Conservation (phyloP, 2,888 invertebrate genomes). For the Beris morrisii region DNA sequence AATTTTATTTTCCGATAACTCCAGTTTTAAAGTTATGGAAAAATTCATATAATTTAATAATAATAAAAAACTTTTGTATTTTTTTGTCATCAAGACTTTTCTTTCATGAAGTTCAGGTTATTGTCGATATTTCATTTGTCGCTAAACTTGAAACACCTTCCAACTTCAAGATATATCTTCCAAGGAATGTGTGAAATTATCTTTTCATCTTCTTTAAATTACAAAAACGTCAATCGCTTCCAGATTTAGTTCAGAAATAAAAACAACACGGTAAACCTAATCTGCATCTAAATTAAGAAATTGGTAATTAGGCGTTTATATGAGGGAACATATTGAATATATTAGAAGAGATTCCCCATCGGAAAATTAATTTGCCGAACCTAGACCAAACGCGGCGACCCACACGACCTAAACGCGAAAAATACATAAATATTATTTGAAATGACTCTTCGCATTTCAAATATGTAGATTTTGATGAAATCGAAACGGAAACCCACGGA, state of each 20-base stretch:
- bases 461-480: conserved; percentile 28
- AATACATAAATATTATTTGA: conserved; percentile 29
- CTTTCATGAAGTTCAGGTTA: too few species aligned
- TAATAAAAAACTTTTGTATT: too few species aligned
- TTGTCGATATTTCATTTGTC: too few species aligned
- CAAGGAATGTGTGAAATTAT: conserved; percentile 26
- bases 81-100: too few species aligned
- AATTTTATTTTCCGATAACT: too few species aligned
- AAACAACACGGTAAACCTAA: conserved; percentile 14
- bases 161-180: conserved; percentile 14
- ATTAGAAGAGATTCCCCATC: conserved; percentile 6
- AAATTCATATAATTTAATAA: too few species aligned
- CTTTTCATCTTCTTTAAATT: conserved; percentile 11
- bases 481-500: conserved; percentile 25
- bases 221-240: not conserved
- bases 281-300: conserved; percentile 32
- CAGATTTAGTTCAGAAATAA: not conserved
- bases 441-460: conserved; percentile 27
- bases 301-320: conserved; percentile 24
- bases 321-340: conserved; percentile 10
- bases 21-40: too few species aligned
- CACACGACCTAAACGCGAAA: conserved; percentile 9
- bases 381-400: conserved; percentile 1
- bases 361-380: not conserved
- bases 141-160: too few species aligned